These are phyloP conservation scores for Gallinago jamesoni DNA, from an alignment of 2,113 vertebrate genomes.

Conservation along the genomic window DNA sequence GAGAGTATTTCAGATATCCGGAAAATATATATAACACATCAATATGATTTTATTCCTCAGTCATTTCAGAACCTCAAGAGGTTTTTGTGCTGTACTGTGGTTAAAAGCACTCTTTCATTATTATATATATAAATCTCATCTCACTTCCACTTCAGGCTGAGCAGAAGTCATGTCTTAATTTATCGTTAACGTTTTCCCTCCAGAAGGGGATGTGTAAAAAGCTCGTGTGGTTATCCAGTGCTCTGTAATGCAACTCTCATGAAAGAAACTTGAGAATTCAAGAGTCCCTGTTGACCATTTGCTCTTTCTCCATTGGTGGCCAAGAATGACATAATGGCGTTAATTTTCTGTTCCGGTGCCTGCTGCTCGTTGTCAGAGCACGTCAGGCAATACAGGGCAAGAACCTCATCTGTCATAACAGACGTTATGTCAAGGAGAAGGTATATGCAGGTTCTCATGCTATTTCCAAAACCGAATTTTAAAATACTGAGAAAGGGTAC, in stretches of 20 bases:
- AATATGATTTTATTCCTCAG: background rate
- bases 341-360: background rate
- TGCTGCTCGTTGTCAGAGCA: background rate
- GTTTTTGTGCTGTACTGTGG: background rate
- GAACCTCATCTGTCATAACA: background rate
- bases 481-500: background rate
- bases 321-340: background rate
- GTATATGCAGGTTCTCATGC: background rate
- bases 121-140: background rate
- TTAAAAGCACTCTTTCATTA: background rate
- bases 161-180: background rate
- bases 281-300: background rate
- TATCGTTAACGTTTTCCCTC: background rate
- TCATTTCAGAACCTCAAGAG: background rate
- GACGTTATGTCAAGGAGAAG: background rate
- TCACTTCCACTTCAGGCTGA: background rate
- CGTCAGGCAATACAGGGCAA: background rate
- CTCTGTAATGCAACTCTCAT: background rate
- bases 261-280: background rate
- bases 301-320: background rate
- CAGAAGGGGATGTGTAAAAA: background rate
- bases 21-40: background rate
- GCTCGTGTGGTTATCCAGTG: background rate
- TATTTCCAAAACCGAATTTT: background rate
- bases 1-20: background rate